Conservation (phyloP, 1,140 invertebrate genomes). For the Zaprionus davidi region DNA sequence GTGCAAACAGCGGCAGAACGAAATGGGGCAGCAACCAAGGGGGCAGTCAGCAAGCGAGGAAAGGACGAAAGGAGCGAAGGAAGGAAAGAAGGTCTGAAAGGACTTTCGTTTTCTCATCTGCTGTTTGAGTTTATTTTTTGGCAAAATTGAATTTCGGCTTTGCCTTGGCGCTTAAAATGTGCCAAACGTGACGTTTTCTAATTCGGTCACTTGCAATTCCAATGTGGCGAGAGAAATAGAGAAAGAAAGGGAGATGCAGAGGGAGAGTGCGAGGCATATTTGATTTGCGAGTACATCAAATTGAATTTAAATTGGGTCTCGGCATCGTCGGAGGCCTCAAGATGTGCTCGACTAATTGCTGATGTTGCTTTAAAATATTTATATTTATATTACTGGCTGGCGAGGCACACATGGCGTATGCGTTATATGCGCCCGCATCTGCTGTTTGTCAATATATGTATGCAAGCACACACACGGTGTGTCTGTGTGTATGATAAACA, state of each 20-base stretch:
- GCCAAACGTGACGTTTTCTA: constrained; percentile 59
- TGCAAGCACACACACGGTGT: background rate
- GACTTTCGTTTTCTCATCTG: constrained; percentile 62
- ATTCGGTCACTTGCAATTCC: background rate
- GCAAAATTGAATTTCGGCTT: constrained; percentile 69
- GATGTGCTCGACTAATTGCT: constrained; percentile 37
- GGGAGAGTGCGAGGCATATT: background rate
- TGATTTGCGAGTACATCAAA: constrained; percentile 8
- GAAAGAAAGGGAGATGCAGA: background rate
- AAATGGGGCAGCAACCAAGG: background rate
- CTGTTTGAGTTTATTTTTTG: constrained; percentile 50
- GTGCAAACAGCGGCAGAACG: constrained; percentile 55
- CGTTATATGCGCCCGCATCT: constrained; percentile 52
- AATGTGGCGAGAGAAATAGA: background rate
- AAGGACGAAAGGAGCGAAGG: background rate
- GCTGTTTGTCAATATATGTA: constrained; percentile 30
- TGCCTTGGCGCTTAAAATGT: constrained; percentile 46
- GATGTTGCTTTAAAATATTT: constrained; percentile 61
- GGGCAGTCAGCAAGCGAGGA: background rate
- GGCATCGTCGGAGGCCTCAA: background rate
- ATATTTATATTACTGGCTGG: constrained; percentile 55
- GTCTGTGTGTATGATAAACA: constrained; percentile 66
- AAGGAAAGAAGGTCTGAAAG: constrained; percentile 7
- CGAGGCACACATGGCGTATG: constrained; percentile 67
- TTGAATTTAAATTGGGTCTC: background rate